phyloP scores from a whole-genome alignment of 2,113 vertebrate species.

The Gambusia holbrooki region DNA sequence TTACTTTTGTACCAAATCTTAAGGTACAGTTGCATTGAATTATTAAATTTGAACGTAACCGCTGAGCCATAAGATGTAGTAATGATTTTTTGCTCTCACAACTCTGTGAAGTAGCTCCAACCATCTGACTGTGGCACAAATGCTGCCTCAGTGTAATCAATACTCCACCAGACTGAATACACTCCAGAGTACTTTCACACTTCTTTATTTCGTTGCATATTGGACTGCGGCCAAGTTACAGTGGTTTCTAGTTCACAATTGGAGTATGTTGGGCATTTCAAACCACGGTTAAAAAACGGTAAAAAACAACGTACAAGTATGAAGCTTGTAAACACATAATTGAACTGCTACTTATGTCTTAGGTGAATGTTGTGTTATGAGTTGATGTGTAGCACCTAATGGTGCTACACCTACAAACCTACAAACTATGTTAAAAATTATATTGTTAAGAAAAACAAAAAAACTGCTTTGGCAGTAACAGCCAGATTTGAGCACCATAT shows the following conservation, averaged over 20 bases:
- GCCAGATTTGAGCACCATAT: no score
- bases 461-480: no score
- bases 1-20: neutral
- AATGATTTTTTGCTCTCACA: neutral
- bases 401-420: no score
- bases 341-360: no score
- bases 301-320: no score
- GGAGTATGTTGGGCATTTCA: no score
- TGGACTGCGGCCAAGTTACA: constrained; percentile 28
- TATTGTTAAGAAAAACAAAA: no score
- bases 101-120: constrained; percentile 4
- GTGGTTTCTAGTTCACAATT: neutral
- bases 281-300: no score
- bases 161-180: constrained; percentile 8
- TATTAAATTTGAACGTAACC: constrained; percentile 34
- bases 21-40: constrained; percentile 19
- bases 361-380: no score
- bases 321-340: no score
- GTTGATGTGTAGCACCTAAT: no score
- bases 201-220: neutral
- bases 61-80: constrained; percentile 47
- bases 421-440: no score
- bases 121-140: constrained; percentile 5
- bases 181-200: constrained; percentile 2
- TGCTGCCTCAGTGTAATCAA: constrained; percentile 1